Evolutionary conservation across 2,113 vertebrate species (phyloP).

Genomic region (Etheostoma spectabile): DNA sequence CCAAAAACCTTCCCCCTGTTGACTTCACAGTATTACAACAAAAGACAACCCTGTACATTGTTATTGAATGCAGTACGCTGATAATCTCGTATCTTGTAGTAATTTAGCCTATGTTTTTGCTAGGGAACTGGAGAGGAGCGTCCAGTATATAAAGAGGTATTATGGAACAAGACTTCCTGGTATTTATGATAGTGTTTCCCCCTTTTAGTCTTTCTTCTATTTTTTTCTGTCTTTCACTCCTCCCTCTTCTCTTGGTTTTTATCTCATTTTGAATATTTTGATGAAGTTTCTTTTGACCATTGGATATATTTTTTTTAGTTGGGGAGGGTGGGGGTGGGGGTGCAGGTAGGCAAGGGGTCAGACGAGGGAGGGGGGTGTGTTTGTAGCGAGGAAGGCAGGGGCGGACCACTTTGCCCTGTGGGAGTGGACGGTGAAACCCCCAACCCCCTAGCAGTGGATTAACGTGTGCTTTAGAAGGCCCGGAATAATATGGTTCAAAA

Average conservation of each 20-base stretch:
- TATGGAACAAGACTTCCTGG: conserved; percentile 82
- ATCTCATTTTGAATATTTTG: conserved; percentile 75
- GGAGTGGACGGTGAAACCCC: conserved; percentile 52
- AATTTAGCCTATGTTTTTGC: conserved; percentile 82
- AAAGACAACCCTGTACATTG: conserved; percentile 79
- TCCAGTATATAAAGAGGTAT: conserved; percentile 84
- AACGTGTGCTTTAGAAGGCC: conserved; percentile 82
- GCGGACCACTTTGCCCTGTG: conserved; percentile 39
- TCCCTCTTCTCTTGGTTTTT: conserved; percentile 66
- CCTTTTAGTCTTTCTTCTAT: conserved; percentile 54
- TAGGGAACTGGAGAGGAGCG: conserved; percentile 80
- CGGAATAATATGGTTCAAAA: conserved; percentile 76
- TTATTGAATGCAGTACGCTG: conserved; percentile 86
- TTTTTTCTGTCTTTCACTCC: conserved; percentile 53
- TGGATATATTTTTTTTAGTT: conserved; percentile 70
- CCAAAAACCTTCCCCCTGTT: conserved; percentile 30
- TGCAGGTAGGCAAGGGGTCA: conserved; percentile 26
- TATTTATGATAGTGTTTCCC: conserved; percentile 77
- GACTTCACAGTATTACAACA: conserved; percentile 75
- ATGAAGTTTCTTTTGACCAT: conserved; percentile 77
- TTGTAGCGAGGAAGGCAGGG: conserved; percentile 32
- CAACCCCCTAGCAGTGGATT: conserved; percentile 66
- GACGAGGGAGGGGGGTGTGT: background rate
- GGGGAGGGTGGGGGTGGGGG: conserved; percentile 23
- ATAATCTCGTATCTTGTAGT: conserved; percentile 85